Evolutionary conservation across 2,797 vertebrate species (phyloP).

Genomic region (Melanotaenia nigrans): DNA sequence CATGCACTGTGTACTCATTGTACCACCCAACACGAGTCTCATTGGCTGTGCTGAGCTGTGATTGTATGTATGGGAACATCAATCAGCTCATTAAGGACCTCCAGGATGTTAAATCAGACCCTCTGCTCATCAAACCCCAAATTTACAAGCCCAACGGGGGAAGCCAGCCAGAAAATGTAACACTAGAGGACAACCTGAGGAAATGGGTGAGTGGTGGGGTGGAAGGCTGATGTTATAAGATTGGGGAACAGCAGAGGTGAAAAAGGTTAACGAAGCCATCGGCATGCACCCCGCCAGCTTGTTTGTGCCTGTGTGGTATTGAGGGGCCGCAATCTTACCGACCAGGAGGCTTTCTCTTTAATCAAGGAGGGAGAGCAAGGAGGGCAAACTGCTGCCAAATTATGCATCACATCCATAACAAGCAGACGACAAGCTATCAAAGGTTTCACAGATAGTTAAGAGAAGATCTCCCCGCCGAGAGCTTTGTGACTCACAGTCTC

Average conservation of each 20-base stretch:
- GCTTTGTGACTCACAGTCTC: constrained; percentile 78
- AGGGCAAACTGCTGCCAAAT: constrained; percentile 73
- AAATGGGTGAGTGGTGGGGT: constrained; percentile 10
- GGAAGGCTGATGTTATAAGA: constrained; percentile 33
- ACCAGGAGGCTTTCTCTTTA: constrained; percentile 78
- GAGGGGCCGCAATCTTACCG: constrained; percentile 56
- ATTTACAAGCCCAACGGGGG: constrained; percentile 52
- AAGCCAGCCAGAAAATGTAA: constrained; percentile 45
- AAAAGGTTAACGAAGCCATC: constrained; percentile 80
- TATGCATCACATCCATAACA: constrained; percentile 82
- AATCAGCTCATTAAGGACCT: constrained; percentile 70
- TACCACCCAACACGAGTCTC: constrained; percentile 39
- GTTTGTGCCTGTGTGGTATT: constrained; percentile 71
- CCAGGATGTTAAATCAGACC: constrained; percentile 67
- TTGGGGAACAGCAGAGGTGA: constrained; percentile 71
- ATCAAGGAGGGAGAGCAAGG: constrained; percentile 69
- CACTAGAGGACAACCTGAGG: constrained; percentile 59
- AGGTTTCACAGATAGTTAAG: constrained; percentile 78
- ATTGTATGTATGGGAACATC: constrained; percentile 73
- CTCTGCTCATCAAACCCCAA: constrained; percentile 65
- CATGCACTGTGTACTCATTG: constrained; percentile 30
- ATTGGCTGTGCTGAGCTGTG: constrained; percentile 58
- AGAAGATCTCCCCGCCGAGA: constrained; percentile 67
- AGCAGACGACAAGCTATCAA: constrained; percentile 72
- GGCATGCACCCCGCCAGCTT: constrained; percentile 38